Percentiles rank a stretch among this genome's conserved stretches.
These are phyloP conservation scores for Gymnorhina tibicen DNA, from an alignment of 2,113 vertebrate species.

Conservation along the genomic window DNA sequence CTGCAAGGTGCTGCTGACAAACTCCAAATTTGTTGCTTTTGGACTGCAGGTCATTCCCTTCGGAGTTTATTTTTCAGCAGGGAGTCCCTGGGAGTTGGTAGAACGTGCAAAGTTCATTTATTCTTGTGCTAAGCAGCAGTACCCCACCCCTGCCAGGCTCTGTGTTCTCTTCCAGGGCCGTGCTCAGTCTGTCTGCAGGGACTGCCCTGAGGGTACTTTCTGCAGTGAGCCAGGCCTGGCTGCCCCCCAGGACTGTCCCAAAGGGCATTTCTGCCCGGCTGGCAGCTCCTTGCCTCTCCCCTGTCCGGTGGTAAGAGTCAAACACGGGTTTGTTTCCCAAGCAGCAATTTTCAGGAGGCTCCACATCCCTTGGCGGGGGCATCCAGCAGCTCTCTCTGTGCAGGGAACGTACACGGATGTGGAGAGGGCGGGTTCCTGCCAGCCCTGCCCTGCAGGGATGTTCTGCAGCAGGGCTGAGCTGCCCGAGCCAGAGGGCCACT, in stretches of 20 bases:
- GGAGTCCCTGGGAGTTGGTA: not conserved
- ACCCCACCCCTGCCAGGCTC: not conserved
- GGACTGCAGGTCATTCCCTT: not conserved
- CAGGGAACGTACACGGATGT: constrained; percentile 79
- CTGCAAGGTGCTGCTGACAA: not conserved
- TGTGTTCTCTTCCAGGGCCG: constrained; percentile 50
- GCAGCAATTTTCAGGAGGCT: not conserved
- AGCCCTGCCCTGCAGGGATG: constrained; percentile 77
- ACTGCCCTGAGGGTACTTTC: constrained; percentile 78
- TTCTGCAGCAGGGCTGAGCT: constrained; percentile 81
- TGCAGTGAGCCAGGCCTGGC: constrained; percentile 80
- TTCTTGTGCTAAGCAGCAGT: fast-evolving
- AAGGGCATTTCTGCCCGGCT: constrained; percentile 82
- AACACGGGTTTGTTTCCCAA: fast-evolving
- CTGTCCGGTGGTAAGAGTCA: constrained; percentile 76
- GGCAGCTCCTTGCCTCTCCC: constrained; percentile 66
- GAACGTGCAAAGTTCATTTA: fast-evolving
- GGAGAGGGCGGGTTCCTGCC: constrained; percentile 70
- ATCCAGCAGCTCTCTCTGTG: not conserved
- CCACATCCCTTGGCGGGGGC: not conserved
- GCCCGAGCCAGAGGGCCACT: constrained; percentile 76
- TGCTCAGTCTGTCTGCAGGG: constrained; percentile 72
- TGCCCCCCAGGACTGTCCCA: constrained; percentile 72
- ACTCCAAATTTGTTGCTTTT: not conserved
- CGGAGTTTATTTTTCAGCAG: not conserved